Conservation (phyloP, 1,140 invertebrate genomes). For the Plutomurus gul region DNA sequence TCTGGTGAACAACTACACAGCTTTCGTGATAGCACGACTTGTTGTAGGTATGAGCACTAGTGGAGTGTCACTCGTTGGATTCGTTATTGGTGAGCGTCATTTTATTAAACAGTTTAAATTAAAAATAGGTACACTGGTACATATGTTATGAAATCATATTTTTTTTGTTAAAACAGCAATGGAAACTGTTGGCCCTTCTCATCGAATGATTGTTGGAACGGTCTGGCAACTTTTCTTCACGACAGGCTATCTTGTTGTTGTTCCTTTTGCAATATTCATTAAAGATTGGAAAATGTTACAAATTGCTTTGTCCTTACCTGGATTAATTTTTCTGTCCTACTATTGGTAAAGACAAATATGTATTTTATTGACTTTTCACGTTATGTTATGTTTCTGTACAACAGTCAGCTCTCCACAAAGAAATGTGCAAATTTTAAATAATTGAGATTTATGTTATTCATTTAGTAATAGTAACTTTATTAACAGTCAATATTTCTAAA, state of each 20-base stretch:
- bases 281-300: slow-evolving; percentile 75
- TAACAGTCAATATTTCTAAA: no score
- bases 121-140: no score
- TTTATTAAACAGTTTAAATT: not conserved
- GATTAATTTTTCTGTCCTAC: slow-evolving; percentile 72
- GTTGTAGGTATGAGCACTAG: slow-evolving; percentile 74
- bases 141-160: not conserved
- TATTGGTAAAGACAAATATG: slow-evolving; percentile 67
- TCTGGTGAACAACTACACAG: slow-evolving; percentile 69
- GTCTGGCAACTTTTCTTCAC: slow-evolving; percentile 79
- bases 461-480: no score
- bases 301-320: slow-evolving; percentile 71
- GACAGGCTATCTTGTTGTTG: slow-evolving; percentile 72
- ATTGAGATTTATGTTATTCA: no score
- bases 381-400: not conserved
- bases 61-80: slow-evolving; percentile 76
- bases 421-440: no score
- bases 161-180: slow-evolving; percentile 65
- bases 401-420: no score
- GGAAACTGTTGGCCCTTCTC: slow-evolving; percentile 79
- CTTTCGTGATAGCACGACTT: slow-evolving; percentile 69
- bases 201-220: slow-evolving; percentile 73
- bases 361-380: slow-evolving; percentile 51
- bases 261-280: slow-evolving; percentile 72
- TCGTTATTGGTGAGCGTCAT: slow-evolving; percentile 71